Percentiles rank a stretch among this genome's conserved stretches.
These are phyloP conservation scores for Nyctibius grandis DNA, from an alignment of 2,797 vertebrate genomes.

Conservation along the genomic window DNA sequence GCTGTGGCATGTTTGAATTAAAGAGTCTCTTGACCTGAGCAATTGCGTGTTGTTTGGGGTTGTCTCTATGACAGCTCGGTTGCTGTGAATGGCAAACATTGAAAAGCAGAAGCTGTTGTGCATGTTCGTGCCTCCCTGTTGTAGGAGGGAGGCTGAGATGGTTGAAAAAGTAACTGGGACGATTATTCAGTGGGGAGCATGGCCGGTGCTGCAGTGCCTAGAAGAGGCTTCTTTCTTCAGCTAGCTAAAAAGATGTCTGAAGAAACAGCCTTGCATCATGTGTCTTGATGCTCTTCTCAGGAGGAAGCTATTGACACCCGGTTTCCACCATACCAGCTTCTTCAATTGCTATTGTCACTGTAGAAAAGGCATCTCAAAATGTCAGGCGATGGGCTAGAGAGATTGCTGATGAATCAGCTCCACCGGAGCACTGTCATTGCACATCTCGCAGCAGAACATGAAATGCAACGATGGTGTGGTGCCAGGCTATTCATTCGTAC, in stretches of 20 bases:
- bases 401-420: background rate
- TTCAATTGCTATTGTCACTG: background rate
- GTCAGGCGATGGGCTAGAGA: background rate
- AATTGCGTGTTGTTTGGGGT: fast-evolving
- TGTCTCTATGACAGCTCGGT: background rate
- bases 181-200: fast-evolving
- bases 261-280: background rate
- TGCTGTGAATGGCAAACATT: background rate
- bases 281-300: background rate
- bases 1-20: background rate
- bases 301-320: background rate
- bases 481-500: background rate
- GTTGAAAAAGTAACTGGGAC: background rate
- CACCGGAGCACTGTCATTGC: background rate
- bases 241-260: background rate
- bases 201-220: background rate
- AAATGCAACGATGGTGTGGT: background rate
- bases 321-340: background rate
- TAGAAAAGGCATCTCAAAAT: background rate
- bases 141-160: background rate
- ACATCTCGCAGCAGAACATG: background rate
- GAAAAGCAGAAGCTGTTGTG: background rate
- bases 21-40: background rate
- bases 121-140: fast-evolving
- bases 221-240: background rate